These are phyloP conservation scores for Actinia tenebrosa DNA, from an alignment of 64 coral and sea anemone species.

Conservation along the genomic window DNA sequence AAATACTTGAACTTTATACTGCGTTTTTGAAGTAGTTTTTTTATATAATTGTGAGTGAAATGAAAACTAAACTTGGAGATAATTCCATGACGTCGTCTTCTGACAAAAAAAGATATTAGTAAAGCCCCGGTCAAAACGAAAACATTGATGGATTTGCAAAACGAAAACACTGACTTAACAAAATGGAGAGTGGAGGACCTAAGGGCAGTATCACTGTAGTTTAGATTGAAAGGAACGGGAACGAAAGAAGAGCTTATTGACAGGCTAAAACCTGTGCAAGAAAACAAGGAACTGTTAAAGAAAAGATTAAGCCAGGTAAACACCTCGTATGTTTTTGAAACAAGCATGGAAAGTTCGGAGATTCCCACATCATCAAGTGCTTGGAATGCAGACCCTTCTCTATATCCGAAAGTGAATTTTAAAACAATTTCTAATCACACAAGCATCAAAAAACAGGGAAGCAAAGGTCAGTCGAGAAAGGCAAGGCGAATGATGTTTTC, in stretches of 20 bases:
- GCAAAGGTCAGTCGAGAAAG: constrained; percentile 49
- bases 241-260: constrained; percentile 42
- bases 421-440: constrained; percentile 12
- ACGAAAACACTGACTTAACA: constrained; percentile 34
- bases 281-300: constrained; percentile 21
- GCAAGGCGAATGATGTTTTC: constrained; percentile 28
- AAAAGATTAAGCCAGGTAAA: constrained; percentile 39
- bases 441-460: constrained; percentile 39
- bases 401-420: constrained; percentile 48
- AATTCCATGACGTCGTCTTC: not conserved
- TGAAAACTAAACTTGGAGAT: not conserved
- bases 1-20: not conserved
- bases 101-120: not conserved
- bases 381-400: constrained; percentile 36
- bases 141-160: constrained; percentile 1
- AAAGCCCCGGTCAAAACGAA: not conserved
- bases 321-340: constrained; percentile 32
- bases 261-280: constrained; percentile 23
- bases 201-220: constrained; percentile 25
- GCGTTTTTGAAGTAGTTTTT: not conserved
- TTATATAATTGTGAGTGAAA: not conserved
- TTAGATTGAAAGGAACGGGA: constrained; percentile 47
- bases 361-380: constrained; percentile 20
- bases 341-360: constrained; percentile 39
- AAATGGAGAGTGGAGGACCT: constrained; percentile 32